These are phyloP conservation scores for Dallia pectoralis DNA, from an alignment of 2,797 vertebrate genomes.

Conservation along the genomic window DNA sequence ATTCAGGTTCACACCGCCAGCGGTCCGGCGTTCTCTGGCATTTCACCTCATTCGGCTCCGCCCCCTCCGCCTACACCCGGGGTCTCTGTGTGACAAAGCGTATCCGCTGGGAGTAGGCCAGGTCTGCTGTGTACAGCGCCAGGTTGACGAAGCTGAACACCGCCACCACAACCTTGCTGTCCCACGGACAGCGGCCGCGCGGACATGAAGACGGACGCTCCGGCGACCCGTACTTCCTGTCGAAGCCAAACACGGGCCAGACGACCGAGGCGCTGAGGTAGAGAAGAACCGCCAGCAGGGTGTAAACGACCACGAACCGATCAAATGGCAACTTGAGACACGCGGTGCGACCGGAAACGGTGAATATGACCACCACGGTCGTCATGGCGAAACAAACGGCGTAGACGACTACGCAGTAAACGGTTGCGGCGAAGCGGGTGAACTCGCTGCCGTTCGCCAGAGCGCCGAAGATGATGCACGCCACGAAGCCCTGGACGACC, in stretches of 20 bases:
- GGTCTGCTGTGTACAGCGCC: conserved; percentile 80
- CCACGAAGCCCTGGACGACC: conserved; percentile 88
- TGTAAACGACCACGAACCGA: conserved; percentile 82
- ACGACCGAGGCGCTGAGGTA: conserved; percentile 86
- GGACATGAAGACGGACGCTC: conserved; percentile 75
- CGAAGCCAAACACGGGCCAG: conserved; percentile 94
- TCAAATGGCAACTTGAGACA: conserved; percentile 81
- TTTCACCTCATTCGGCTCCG: neutral
- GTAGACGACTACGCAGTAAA: conserved; percentile 89
- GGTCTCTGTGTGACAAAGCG: conserved; percentile 65
- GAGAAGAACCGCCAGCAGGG: conserved; percentile 82
- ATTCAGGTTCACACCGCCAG: neutral
- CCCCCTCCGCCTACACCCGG: conserved; percentile 26
- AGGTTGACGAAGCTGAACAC: conserved; percentile 89
- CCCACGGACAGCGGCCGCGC: conserved; percentile 86
- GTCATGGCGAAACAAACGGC: conserved; percentile 82
- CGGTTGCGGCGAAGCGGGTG: conserved; percentile 71
- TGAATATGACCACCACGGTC: conserved; percentile 78
- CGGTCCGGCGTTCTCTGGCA: neutral
- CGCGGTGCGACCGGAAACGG: conserved; percentile 76
- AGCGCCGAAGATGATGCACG: conserved; percentile 87
- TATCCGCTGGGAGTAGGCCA: conserved; percentile 84
- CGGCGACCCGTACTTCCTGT: conserved; percentile 85
- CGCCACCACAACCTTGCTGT: conserved; percentile 87
- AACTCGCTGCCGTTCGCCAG: conserved; percentile 83